These are phyloP conservation scores for Nerophis ophidion DNA, from an alignment of 2,113 vertebrate genomes.

Conservation along the genomic window DNA sequence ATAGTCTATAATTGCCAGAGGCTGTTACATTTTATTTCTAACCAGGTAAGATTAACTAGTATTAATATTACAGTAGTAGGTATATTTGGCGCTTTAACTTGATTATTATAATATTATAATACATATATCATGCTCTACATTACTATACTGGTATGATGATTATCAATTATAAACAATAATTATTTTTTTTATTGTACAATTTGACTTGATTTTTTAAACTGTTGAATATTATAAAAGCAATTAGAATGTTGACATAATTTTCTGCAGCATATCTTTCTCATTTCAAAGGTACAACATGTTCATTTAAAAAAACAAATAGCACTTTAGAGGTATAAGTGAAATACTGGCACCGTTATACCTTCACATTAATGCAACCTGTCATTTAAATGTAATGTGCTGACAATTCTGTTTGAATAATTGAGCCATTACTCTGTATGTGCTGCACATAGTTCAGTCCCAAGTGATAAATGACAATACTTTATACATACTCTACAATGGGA, in stretches of 20 bases:
- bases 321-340: conserved; percentile 3
- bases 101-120: no score
- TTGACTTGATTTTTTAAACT: background rate
- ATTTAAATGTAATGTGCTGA: conserved; percentile 34
- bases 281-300: conserved; percentile 2
- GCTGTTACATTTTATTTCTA: no score
- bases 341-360: conserved; percentile 22
- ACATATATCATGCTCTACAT: no score
- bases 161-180: no score
- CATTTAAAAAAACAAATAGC: background rate
- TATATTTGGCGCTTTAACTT: no score
- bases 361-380: conserved; percentile 14
- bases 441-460: conserved; percentile 22
- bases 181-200: no score
- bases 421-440: conserved; percentile 33
- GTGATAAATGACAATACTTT: conserved; percentile 43
- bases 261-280: background rate
- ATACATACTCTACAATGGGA: conserved; percentile 30
- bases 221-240: background rate
- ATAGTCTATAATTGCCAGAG: no score
- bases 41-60: no score
- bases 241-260: background rate
- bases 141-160: no score
- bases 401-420: conserved; percentile 47
- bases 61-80: no score